phyloP scores from a whole-genome alignment of 2,888 invertebrate genomes.

The Mimachlamys varia region DNA sequence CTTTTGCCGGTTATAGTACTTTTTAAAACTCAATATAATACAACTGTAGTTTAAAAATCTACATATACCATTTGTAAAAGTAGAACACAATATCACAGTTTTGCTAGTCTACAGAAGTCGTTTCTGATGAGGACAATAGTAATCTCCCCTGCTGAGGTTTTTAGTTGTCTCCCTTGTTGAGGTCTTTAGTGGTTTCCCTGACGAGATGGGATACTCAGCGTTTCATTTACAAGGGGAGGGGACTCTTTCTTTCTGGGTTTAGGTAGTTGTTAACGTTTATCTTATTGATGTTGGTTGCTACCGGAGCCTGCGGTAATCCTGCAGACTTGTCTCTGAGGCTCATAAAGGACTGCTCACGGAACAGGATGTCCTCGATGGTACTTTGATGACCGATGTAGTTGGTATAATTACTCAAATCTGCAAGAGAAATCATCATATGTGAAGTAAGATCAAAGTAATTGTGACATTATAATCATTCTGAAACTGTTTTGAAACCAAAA shows the following conservation, averaged over 20 bases:
- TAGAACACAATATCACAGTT: not conserved
- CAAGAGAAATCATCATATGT: no score
- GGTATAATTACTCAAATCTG: no score
- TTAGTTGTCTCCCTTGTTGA: no score
- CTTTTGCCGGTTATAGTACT: no score
- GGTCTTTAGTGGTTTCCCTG: no score
- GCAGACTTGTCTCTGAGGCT: constrained; percentile 41
- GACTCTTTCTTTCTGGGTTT: not conserved
- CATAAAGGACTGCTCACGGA: constrained; percentile 54
- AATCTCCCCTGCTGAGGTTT: no score
- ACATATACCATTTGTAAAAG: not conserved
- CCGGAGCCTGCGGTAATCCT: constrained; percentile 40
- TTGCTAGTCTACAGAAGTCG: not conserved
- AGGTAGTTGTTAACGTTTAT: not conserved
- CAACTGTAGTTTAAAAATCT: not conserved
- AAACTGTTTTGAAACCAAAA: no score
- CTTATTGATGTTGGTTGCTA: constrained; percentile 41
- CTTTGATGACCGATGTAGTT: not conserved
- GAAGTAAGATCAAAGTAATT: no score
- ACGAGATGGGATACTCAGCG: not conserved
- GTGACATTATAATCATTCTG: no score
- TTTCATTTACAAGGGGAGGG: not conserved
- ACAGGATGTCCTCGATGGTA: constrained; percentile 48
- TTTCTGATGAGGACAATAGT: no score
- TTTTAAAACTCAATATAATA: not conserved